These are phyloP conservation scores for Acrocyrtus sp. DNA, from an alignment of 2,888 invertebrate species.

Conservation along the genomic window DNA sequence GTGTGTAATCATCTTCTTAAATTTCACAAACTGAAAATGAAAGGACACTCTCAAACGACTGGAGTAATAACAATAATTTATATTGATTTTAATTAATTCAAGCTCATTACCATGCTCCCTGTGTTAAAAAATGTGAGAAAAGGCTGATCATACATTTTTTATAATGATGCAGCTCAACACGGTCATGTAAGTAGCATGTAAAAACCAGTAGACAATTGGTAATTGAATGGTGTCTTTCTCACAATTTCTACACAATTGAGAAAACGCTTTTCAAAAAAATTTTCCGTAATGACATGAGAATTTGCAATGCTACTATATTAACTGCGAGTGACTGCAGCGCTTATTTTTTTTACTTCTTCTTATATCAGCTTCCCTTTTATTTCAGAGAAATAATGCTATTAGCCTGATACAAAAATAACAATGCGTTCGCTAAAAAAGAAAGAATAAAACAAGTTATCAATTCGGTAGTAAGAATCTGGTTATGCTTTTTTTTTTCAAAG, in stretches of 20 bases:
- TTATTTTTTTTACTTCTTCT: no score
- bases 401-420: background rate
- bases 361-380: no score
- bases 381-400: no score
- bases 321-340: no score
- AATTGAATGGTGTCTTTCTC: background rate
- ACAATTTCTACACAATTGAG: no score
- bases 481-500: no score
- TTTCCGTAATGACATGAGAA: background rate
- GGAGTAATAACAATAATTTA: conserved; percentile 10
- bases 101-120: conserved; percentile 2
- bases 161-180: background rate
- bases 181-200: background rate
- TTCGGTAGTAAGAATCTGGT: background rate
- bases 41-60: background rate
- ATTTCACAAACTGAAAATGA: background rate
- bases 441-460: background rate
- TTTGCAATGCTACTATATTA: background rate
- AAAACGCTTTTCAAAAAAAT: no score
- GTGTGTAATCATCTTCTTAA: background rate
- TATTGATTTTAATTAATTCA: conserved; percentile 32
- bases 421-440: background rate
- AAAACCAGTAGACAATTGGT: conserved; percentile 7
- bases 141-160: background rate
- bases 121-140: background rate